Evolutionary conservation across 2,113 vertebrate species (phyloP), one percentile per base, ranked within the genome.

Genomic region (Puntigrus tetrazona): DNA sequence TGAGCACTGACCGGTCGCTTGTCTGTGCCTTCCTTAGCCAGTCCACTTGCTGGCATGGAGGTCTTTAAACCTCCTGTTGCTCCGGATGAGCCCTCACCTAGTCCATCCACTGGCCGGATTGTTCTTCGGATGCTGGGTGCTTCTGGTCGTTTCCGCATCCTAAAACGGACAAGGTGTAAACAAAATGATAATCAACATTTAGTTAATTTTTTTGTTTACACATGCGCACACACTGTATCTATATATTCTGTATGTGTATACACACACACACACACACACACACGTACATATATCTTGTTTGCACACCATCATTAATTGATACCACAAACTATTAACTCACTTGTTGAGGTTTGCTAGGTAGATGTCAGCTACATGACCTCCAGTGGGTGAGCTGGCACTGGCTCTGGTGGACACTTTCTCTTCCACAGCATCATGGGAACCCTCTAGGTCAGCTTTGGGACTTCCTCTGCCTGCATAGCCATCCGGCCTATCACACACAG

Each of bases 341-440:
- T 98, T 99, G 96, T 98, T 98, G 85, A 99, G 96, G 94, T 99
- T 99, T 85, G 98, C 98, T 88, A 99, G 95, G 93, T 99, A 99
- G 92, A 99, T 96, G 70, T 99, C 98, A 6, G 98, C 98, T 85
- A 99, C 98, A 83, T 99, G 98, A 73, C 97, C 95, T 87, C 97
- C 98, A 8, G 94, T 97, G 1, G 97, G 97, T 83, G 97, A 98
- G 86, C 96, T 95, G 88, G 97, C 95, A 41, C 94, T 97, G 83
- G 95, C 94, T 93, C 97, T 91, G 29, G 97, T 95, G 29, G 96
- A 96, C 93, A 99, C 95, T 59, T 97, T 97, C 84, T 98, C 97
- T 90, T 97, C 97, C 25, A 91, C 86, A 4, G 77, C 76, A 88
- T 97, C 96, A 31, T 93, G 94, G 41, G 94, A 94, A 82, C 93